Base-by-base conservation (phyloP, 2,113 vertebrate genomes). In the Galbula dea region DNA sequence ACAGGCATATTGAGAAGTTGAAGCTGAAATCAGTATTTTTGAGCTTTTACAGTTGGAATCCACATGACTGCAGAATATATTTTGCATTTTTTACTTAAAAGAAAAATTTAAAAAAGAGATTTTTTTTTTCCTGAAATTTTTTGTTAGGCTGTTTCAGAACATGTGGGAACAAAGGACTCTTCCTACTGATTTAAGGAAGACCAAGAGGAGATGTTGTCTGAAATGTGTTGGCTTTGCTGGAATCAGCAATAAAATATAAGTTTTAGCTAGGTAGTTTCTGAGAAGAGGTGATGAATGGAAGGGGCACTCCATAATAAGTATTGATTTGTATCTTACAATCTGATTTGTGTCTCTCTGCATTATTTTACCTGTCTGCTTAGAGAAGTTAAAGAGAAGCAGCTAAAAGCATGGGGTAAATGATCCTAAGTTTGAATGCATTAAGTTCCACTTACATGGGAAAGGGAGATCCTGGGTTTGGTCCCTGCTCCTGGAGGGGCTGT, bases 221-320 rank as follows among this genome's bases (percentile, higher is more conserved):
- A 92, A 92, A 77, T 55, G 48, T 80, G 72, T 96, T 89, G 82
- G 43, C 78, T 80, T 91, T 96, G 59, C 89, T 94, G 78, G 59
- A 71, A 94, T 94, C 84, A 80, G 74, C 82, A 96, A 80, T 86
- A 93, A 92, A 94, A 80, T 57, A 58, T 3, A 94, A 93, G 68
- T 89, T 96, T 91, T 71, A 94, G 75, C 87, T 67, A 95, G 79
- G 93, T 83, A 92, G 82, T 86, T 95, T 96, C 91, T 95, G 93
- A 96, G 92, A 88, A 93, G 73, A 76, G n/a, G 17, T 87, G 84
- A 93, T 94, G 89, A 94, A 94, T 88, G 59, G 71, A 83, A 92
- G 89, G 57, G 68, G 48, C 39, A 58, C 78, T 89, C 93, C 76
- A 48, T 93, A 95, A 91, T 94, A 92, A 87, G 63, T 96, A 96